Evolutionary conservation across 92 coral and sea anemone species (phyloP).

Genomic region (Heteractis magnifica): DNA sequence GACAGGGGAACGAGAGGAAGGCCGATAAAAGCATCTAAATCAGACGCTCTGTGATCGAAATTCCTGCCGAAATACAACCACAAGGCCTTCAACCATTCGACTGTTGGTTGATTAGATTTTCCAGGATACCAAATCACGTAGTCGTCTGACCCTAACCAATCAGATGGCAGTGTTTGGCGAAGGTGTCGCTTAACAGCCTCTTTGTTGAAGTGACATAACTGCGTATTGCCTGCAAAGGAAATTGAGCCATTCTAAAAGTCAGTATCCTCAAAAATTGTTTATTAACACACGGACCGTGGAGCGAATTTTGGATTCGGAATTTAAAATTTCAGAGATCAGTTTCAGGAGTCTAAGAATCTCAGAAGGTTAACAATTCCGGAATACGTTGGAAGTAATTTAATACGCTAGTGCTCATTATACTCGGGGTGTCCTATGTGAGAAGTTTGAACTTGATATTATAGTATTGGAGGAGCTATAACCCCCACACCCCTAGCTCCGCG

Average conservation of each 20-base stretch:
- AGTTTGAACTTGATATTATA: too few relatives aligned
- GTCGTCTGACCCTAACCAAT: conserved; percentile 42
- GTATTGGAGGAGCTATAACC: too few relatives aligned
- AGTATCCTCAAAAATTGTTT: background rate
- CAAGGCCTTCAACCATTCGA: conserved; percentile 66
- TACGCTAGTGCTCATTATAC: too few relatives aligned
- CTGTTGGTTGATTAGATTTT: conserved; percentile 51
- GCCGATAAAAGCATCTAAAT: conserved; percentile 41
- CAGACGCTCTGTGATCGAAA: conserved; percentile 19
- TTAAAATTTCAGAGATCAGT: too few relatives aligned
- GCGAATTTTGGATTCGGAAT: too few relatives aligned
- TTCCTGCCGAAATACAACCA: conserved; percentile 68
- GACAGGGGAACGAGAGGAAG: conserved; percentile 67
- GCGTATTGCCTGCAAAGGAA: conserved; percentile 47
- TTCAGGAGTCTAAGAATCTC: too few relatives aligned
- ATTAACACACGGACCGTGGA: too few relatives aligned
- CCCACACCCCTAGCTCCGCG: too few relatives aligned
- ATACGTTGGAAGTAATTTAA: too few relatives aligned
- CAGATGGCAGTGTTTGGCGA: conserved; percentile 44
- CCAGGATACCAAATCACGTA: conserved; percentile 63
- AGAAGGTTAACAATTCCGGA: too few relatives aligned
- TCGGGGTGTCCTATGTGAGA: too few relatives aligned
- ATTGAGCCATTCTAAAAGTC: background rate
- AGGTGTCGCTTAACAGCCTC: conserved; percentile 49
- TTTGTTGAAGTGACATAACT: conserved; percentile 54